Conservation (phyloP, 2,113 vertebrate genomes). For the Sturnira hondurensis region DNA sequence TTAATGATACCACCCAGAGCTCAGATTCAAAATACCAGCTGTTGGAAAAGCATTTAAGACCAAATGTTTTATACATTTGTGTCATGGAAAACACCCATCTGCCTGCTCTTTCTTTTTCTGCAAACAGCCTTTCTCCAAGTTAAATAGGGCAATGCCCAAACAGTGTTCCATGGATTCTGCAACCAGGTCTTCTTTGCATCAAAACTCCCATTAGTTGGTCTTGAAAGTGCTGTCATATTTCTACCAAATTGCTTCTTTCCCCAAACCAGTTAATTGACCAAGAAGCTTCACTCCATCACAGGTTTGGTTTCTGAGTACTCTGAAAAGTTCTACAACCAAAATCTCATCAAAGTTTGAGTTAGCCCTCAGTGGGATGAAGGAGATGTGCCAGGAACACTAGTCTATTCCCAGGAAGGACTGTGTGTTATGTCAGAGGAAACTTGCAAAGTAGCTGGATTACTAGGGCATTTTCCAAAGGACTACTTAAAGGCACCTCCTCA, state of each 20-base stretch:
- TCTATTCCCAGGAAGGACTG: neutral
- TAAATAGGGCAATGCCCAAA: neutral
- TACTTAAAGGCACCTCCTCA: neutral
- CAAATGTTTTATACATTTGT: conserved; percentile 43
- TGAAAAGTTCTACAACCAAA: conserved; percentile 2
- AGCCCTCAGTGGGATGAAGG: neutral
- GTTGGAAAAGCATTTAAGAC: conserved; percentile 24
- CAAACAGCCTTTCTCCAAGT: neutral
- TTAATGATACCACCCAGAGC: neutral
- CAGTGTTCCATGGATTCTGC: neutral
- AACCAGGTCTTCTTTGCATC: neutral
- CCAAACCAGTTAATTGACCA: neutral
- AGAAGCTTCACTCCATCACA: neutral
- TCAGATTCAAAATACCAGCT: conserved; percentile 33
- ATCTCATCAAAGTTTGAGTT: neutral
- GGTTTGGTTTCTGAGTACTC: neutral
- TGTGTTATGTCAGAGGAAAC: neutral
- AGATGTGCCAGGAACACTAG: neutral
- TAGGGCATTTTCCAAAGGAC: neutral
- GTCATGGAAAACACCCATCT: conserved; percentile 47
- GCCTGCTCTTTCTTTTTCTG: neutral
- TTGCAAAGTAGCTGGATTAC: neutral
- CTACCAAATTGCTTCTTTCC: neutral
- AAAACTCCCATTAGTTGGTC: conserved; percentile 1
- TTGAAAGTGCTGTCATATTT: neutral